These are phyloP conservation scores for Chaitophorus viminalis DNA, from an alignment of 2,888 invertebrate genomes.

Conservation along the genomic window DNA sequence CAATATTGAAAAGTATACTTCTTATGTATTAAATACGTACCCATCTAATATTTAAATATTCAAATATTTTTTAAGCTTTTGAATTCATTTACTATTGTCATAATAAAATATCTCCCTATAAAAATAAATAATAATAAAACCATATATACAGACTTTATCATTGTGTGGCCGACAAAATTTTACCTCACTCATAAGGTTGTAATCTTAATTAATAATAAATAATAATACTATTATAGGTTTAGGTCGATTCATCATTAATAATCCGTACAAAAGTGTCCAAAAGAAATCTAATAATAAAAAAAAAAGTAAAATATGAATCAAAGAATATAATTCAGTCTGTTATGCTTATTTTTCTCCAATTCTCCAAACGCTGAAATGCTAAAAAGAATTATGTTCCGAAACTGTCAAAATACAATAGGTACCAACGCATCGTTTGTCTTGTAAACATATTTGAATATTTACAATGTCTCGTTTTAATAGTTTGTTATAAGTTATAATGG, in stretches of 20 bases:
- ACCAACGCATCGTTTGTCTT: background rate
- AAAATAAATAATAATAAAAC: too few relatives aligned
- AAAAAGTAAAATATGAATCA: background rate
- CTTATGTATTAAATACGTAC: too few relatives aligned
- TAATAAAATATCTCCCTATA: too few relatives aligned
- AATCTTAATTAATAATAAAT: too few relatives aligned
- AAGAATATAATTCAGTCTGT: background rate
- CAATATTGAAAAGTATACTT: too few relatives aligned
- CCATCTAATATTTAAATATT: too few relatives aligned
- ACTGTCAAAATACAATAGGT: background rate
- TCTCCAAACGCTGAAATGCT: too few relatives aligned
- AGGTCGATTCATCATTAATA: background rate
- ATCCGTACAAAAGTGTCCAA: background rate
- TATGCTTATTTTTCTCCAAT: background rate
- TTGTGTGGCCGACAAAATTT: too few relatives aligned
- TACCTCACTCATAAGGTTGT: too few relatives aligned
- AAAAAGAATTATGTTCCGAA: background rate
- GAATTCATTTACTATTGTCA: too few relatives aligned
- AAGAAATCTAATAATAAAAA: background rate
- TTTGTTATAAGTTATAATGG: background rate
- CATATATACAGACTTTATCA: too few relatives aligned
- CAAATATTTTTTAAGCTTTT: too few relatives aligned
- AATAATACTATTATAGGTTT: background rate
- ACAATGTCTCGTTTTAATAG: background rate
- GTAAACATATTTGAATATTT: background rate